phyloP scores from a whole-genome alignment of 2,113 vertebrate genomes.

The Hyperopisus bebe region DNA sequence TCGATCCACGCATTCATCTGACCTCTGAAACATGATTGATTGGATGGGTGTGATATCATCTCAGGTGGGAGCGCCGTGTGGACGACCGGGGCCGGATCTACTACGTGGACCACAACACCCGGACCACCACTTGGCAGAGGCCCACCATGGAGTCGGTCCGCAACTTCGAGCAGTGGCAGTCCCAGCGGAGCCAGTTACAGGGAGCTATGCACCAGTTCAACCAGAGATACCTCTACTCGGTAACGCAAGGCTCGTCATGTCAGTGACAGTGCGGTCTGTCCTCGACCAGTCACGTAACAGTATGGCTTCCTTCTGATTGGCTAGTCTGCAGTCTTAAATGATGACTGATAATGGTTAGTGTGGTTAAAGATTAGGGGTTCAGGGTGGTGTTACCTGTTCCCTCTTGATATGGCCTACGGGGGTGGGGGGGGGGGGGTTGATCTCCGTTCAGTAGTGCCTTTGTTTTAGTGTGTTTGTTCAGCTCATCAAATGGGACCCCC shows the following conservation, averaged over 20 bases:
- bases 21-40: background rate
- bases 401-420: background rate
- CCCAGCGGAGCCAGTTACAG: slow-evolving; percentile 90
- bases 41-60: background rate
- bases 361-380: background rate
- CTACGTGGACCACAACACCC: slow-evolving; percentile 98
- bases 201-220: slow-evolving; percentile 99
- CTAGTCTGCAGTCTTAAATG: background rate
- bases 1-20: background rate
- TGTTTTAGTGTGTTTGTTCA: background rate
- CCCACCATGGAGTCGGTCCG: slow-evolving; percentile 97
- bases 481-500: background rate
- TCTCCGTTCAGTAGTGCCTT: background rate
- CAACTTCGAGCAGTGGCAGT: slow-evolving; percentile 98
- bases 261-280: background rate
- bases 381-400: background rate
- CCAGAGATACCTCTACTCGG: slow-evolving; percentile 98
- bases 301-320: background rate
- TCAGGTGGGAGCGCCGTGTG: slow-evolving; percentile 93
- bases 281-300: background rate
- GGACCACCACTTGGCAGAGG: slow-evolving; percentile 95
- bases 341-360: background rate
- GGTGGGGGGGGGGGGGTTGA: background rate
- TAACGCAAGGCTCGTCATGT: slow-evolving; percentile 33
- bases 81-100: slow-evolving; percentile 93